These are phyloP conservation scores for Lepidothrix coronata DNA, from an alignment of 2,113 vertebrate species.

Conservation along the genomic window DNA sequence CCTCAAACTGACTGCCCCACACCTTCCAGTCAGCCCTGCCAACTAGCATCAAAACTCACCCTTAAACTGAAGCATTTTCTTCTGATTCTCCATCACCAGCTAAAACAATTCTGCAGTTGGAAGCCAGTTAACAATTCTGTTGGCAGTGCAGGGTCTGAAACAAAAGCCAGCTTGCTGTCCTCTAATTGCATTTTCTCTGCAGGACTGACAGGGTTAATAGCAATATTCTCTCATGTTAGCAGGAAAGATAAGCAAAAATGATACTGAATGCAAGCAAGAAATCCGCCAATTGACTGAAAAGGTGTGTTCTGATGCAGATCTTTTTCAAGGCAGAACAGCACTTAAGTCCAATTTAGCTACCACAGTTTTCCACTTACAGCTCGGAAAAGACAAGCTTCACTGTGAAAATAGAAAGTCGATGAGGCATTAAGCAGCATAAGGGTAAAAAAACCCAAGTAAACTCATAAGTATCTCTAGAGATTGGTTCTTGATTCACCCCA, in stretches of 20 bases:
- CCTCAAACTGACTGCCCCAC: not conserved
- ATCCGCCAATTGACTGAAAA: not conserved
- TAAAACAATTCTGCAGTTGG: not conserved
- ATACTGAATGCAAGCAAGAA: not conserved
- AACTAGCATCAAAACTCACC: not conserved
- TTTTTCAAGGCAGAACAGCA: conserved; percentile 1
- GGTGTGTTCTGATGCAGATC: not conserved
- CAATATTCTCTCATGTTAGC: not conserved
- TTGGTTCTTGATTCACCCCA: not conserved
- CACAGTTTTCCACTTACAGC: not conserved
- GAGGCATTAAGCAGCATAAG: not conserved
- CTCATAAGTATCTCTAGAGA: not conserved
- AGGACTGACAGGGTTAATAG: conserved; percentile 4
- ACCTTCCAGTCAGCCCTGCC: not conserved
- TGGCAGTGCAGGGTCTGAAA: not conserved
- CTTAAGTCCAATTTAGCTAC: not conserved
- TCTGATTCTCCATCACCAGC: not conserved
- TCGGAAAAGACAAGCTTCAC: not conserved
- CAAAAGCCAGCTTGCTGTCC: not conserved
- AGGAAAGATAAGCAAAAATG: not conserved
- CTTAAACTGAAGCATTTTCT: not conserved
- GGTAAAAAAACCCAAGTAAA: not conserved
- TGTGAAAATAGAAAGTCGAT: not conserved
- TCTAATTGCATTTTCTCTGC: not conserved
- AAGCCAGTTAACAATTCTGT: not conserved